A percentile compares a stretch with the other conserved stretches of the same genome.
These are phyloP conservation scores for Emesis russula DNA, from an alignment of 2,888 invertebrate genomes.

Conservation along the genomic window DNA sequence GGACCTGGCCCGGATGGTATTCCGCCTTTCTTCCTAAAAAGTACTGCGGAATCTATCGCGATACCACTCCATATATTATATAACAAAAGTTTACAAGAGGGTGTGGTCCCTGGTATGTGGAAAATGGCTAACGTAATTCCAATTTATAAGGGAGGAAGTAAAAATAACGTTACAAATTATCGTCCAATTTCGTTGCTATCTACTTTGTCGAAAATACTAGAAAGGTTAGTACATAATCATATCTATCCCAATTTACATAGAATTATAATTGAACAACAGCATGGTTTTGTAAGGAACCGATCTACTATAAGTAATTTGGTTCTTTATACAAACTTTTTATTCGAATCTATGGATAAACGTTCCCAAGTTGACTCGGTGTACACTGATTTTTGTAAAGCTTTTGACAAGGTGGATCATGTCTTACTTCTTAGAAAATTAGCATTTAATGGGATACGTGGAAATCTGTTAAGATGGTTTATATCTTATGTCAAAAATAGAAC, in stretches of 20 bases:
- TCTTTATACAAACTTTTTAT: slow-evolving; percentile 24
- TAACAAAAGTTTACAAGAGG: neutral
- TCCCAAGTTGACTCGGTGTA: neutral
- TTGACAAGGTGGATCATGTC: neutral
- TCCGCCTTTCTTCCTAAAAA: neutral
- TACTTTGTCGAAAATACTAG: slow-evolving; percentile 23
- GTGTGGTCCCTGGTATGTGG: neutral
- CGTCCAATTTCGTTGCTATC: neutral
- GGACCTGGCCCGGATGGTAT: slow-evolving; percentile 8
- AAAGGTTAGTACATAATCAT: neutral
- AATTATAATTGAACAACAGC: slow-evolving; percentile 27
- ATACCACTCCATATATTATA: neutral
- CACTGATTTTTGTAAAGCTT: neutral
- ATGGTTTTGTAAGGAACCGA: slow-evolving; percentile 24
- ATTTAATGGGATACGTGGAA: neutral
- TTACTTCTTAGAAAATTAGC: neutral
- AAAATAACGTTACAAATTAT: neutral
- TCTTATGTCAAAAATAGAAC: neutral
- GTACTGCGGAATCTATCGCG: neutral
- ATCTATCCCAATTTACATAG: slow-evolving; percentile 1
- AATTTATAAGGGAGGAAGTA: neutral
- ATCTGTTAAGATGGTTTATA: neutral
- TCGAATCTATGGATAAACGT: neutral
- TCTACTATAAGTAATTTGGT: slow-evolving; percentile 12
- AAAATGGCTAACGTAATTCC: neutral